Evolutionary conservation across 2,888 invertebrate genomes (phyloP), one percentile per base, ranked within the genome.

Genomic region (Drosophila pseudotakahashii): DNA sequence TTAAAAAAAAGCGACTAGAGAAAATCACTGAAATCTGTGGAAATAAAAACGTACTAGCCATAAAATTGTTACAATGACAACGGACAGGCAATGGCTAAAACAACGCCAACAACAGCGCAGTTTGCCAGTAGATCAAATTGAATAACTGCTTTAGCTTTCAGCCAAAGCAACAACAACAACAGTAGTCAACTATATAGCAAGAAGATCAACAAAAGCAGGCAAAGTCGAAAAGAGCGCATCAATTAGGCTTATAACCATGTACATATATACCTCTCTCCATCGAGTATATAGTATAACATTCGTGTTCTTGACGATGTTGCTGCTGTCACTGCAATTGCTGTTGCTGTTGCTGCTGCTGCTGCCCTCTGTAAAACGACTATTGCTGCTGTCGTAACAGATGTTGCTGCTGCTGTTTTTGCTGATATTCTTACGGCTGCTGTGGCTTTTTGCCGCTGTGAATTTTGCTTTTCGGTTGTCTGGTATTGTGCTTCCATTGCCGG

Each of bases 21-120:
- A 72, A 72, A 63, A 60, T 45, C 60, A 60, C 60, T 50, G 55
- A 52, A 77, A 81, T 66, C 64, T 50, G 50, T 68, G 48, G 44
- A 68, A 72, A 82, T 69, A 63, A 80, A 78, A 82, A 76, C 82
- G 81, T 79, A 79, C 82, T 76, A 72, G 64, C 72, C 78, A 85
- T 81, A 76, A 85, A 85, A 85, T 82, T 77, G 74, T 75, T 76
- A 79, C 82, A 73, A 85, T 79, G 77, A 75, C 79, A 64, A 62
- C 62, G 50, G 52, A 41, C 72, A 50, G 68, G 72, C 63, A 81
- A 66, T 68, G 77, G 62, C 75, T 54, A 61, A 60, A 59, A 66
- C 62, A 71, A 61, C 72, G 45, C 39, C 60, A 51, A 10, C 61
- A 64, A 14, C 45, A 47, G 53, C 67, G 14, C 48, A 41, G 44